These are phyloP conservation scores for Hermaeophaga mercurialis DNA, from an alignment of 2,888 invertebrate genomes.

Conservation along the genomic window DNA sequence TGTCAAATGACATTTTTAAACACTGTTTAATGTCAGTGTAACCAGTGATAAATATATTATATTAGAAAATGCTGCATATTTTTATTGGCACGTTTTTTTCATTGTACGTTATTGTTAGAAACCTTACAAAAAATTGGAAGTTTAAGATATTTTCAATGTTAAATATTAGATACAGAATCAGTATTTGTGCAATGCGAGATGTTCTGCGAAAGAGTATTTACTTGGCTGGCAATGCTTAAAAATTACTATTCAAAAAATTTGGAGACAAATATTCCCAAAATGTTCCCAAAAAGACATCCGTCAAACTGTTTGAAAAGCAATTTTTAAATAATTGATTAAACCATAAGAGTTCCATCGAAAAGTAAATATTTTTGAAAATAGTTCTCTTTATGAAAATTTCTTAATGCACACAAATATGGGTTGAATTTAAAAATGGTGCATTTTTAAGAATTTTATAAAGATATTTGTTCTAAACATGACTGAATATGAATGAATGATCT, in stretches of 20 bases:
- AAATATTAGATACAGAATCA: background rate
- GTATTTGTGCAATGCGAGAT: slow-evolving; percentile 12
- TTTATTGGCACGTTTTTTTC: slow-evolving; percentile 8
- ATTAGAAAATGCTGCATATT: slow-evolving; percentile 6
- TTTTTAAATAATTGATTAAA: slow-evolving; percentile 35
- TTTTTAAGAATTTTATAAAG: slow-evolving; percentile 45
- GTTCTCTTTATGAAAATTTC: slow-evolving; percentile 31
- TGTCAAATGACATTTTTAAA: slow-evolving; percentile 10
- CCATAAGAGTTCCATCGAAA: slow-evolving; percentile 37
- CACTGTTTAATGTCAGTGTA: slow-evolving; percentile 17
- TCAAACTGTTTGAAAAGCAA: slow-evolving; percentile 13
- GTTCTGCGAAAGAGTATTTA: slow-evolving; percentile 18
- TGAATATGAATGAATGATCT: slow-evolving; percentile 47
- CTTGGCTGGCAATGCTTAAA: slow-evolving; percentile 8
- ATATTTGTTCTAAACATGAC: slow-evolving; percentile 47
- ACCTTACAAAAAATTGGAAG: background rate
- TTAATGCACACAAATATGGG: slow-evolving; percentile 37
- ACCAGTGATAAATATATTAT: slow-evolving; percentile 16
- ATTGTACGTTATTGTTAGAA: slow-evolving; percentile 5
- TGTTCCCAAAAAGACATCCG: slow-evolving; percentile 40
- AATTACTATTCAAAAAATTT: slow-evolving; percentile 25
- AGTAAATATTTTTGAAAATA: slow-evolving; percentile 42
- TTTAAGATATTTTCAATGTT: slow-evolving; percentile 8
- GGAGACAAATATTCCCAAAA: slow-evolving; percentile 46
- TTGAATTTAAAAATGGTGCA: slow-evolving; percentile 40